These are phyloP conservation scores for Alectoris magna DNA, from an alignment of 2,797 vertebrate genomes.

Conservation along the genomic window DNA sequence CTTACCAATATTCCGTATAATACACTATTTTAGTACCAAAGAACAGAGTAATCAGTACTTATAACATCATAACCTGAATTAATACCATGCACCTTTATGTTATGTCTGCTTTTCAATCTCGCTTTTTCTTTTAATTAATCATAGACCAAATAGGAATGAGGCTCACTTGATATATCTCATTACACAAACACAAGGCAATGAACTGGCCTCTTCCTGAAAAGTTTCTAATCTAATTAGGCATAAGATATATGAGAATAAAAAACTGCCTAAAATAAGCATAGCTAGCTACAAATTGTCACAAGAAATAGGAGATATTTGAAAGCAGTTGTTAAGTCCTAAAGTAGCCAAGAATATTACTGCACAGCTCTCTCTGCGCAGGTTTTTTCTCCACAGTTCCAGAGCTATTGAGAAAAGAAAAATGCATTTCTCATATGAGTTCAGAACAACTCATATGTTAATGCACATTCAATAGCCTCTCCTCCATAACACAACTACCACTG, in stretches of 20 bases:
- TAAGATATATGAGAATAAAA: background rate
- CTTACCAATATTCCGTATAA: background rate
- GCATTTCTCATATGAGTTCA: no score
- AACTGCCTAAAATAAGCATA: background rate
- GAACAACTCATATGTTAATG: background rate
- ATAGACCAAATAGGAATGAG: slow-evolving; percentile 26
- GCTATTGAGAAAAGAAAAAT: background rate
- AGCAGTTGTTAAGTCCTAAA: background rate
- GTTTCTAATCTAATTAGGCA: background rate
- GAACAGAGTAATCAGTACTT: background rate
- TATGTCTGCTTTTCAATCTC: slow-evolving; percentile 16
- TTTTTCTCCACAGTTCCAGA: background rate
- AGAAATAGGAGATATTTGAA: background rate
- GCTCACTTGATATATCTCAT: background rate
- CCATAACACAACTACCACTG: background rate
- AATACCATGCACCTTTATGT: background rate
- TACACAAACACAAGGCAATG: background rate
- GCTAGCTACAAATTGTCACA: background rate
- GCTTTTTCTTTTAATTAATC: background rate
- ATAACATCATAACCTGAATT: background rate
- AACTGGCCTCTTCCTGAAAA: background rate
- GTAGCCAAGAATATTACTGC: background rate
- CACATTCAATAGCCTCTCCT: background rate
- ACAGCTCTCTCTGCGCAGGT: background rate
- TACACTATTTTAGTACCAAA: background rate